A percentile compares a stretch with the other conserved stretches of the same genome.
Conservation (phyloP, 1,140 invertebrate genomes). For the Penaeus vannamei region DNA sequence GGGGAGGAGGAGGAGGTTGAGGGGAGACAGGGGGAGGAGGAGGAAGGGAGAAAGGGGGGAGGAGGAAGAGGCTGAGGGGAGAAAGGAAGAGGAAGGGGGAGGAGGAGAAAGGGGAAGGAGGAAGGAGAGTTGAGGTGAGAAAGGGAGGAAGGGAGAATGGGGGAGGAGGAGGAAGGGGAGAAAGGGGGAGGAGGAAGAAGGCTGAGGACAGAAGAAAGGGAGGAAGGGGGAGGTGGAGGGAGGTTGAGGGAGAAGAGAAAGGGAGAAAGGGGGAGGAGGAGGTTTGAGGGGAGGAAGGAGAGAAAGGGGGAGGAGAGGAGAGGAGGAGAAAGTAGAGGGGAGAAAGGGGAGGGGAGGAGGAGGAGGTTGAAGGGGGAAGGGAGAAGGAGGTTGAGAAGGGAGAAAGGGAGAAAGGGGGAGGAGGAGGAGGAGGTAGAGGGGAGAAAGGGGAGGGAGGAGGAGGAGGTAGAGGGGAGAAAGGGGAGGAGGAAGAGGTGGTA, state of each 20-base stretch:
- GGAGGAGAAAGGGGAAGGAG: no score
- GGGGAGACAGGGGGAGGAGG: background rate
- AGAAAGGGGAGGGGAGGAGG: background rate
- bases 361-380: background rate
- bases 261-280: background rate
- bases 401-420: background rate
- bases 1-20: background rate
- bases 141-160: background rate
- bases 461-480: background rate
- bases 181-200: background rate
- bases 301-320: background rate
- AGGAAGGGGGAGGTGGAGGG: constrained; percentile 14
- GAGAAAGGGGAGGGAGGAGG: no score
- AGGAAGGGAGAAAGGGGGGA: no score
- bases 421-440: background rate
- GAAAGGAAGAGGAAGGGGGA: no score
- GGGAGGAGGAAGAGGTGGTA: background rate
- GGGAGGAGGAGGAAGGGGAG: no score
- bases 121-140: background rate
- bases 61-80: no score
- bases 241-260: background rate
- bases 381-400: background rate
- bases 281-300: no score
- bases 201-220: background rate
- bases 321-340: no score